Evolutionary conservation across 2,888 invertebrate species (phyloP).

Genomic region (Xestia c-nigrum): DNA sequence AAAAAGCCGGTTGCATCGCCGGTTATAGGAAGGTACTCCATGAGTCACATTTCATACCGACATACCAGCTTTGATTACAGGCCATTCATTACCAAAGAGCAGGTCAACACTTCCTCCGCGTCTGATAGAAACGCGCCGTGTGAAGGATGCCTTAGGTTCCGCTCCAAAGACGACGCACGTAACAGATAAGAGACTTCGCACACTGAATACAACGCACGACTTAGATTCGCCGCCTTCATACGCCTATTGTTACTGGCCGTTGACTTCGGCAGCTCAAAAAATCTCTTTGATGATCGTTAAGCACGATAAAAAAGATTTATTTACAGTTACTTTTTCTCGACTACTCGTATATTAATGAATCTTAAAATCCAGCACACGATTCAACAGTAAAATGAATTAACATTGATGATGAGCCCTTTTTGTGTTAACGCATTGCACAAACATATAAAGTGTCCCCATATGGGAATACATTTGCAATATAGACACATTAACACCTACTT

Average conservation of each 20-base stretch:
- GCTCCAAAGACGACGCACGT: constrained; percentile 54
- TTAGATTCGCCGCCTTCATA: constrained; percentile 35
- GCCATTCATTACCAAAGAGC: constrained; percentile 50
- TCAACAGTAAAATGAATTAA: constrained; percentile 52
- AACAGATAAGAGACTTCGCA: constrained; percentile 62
- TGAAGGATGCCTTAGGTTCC: constrained; percentile 47
- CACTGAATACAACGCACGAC: constrained; percentile 37
- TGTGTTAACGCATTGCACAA: constrained; percentile 20
- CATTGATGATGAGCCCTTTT: constrained; percentile 41
- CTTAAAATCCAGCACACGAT: constrained; percentile 47
- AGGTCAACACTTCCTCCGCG: constrained; percentile 60
- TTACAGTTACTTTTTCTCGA: constrained; percentile 43
- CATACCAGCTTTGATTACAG: constrained; percentile 46
- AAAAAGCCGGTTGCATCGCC: constrained; percentile 3
- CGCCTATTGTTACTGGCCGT: constrained; percentile 44
- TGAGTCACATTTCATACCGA: constrained; percentile 43
- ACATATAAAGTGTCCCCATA: constrained; percentile 30
- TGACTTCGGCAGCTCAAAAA: constrained; percentile 50
- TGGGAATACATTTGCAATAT: constrained; percentile 48
- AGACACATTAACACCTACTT: constrained; percentile 56
- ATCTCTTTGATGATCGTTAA: constrained; percentile 37
- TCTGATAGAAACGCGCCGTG: constrained; percentile 33
- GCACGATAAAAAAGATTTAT: constrained; percentile 43
- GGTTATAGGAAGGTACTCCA: background rate
- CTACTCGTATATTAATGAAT: constrained; percentile 17